Conservation (phyloP, 1,140 invertebrate species). For the Drosophila chauvacae region DNA sequence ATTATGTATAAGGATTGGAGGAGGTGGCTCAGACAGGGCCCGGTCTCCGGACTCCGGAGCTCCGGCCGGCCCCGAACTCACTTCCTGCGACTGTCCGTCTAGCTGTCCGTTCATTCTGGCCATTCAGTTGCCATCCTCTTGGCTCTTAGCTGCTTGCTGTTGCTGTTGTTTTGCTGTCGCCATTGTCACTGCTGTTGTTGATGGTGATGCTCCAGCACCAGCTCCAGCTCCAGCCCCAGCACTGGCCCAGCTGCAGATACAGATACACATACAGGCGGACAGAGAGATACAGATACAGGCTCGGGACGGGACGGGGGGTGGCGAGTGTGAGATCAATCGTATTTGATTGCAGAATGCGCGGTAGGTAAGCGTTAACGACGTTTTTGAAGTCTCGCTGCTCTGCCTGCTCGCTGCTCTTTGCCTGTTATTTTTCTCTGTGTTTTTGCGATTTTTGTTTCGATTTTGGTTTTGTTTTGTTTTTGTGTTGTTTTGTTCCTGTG, state of each 20-base stretch:
- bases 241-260: constrained; percentile 24
- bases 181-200: constrained; percentile 61
- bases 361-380: constrained; percentile 82
- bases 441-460: constrained; percentile 8
- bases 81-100: constrained; percentile 67
- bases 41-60: background rate
- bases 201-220: constrained; percentile 50
- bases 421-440: constrained; percentile 17
- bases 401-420: constrained; percentile 34
- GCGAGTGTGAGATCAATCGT: constrained; percentile 77
- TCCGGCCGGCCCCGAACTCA: constrained; percentile 53
- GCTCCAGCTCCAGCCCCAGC: constrained; percentile 11
- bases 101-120: constrained; percentile 35
- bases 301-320: background rate
- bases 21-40: constrained; percentile 18
- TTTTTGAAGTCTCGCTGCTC: constrained; percentile 75
- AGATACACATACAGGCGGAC: constrained; percentile 16
- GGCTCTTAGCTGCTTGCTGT: constrained; percentile 47
- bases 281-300: constrained; percentile 13
- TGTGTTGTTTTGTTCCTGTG: constrained; percentile 28
- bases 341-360: constrained; percentile 82
- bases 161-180: constrained; percentile 50
- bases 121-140: constrained; percentile 54
- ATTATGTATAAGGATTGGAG: constrained; percentile 13
- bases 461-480: constrained; percentile 34